These are phyloP conservation scores for Siphamia tubifer DNA, from an alignment of 2,113 vertebrate species.

Conservation along the genomic window DNA sequence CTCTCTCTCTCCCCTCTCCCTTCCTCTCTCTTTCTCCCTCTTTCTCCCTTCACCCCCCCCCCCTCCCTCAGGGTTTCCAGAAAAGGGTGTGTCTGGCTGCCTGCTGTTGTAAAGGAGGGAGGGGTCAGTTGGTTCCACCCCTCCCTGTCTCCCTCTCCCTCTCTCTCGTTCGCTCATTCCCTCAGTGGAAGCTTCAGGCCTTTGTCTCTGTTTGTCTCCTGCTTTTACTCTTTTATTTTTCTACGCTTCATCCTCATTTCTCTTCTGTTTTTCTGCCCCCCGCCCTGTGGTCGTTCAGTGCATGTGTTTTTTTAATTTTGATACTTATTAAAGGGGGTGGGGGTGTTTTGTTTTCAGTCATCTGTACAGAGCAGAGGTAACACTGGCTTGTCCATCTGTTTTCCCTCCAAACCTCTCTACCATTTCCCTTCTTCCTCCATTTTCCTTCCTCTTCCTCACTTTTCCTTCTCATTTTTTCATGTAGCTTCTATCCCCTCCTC, in stretches of 20 bases:
- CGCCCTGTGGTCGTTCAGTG: constrained; percentile 13
- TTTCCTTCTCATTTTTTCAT: too few relatives aligned
- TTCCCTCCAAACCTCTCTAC: constrained; percentile 7
- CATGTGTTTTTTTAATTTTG: too few relatives aligned
- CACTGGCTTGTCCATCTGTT: not conserved
- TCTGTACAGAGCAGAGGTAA: constrained; percentile 44
- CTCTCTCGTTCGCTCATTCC: constrained; percentile 70
- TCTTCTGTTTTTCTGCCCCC: not conserved
- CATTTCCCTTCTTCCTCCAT: constrained; percentile 39
- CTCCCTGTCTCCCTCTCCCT: constrained; percentile 45
- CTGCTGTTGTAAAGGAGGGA: constrained; percentile 73
- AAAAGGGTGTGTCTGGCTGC: constrained; percentile 81
- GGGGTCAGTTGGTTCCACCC: constrained; percentile 74
- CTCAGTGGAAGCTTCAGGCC: constrained; percentile 65
- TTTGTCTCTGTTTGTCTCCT: constrained; percentile 47
- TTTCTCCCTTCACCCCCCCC: constrained; percentile 13
- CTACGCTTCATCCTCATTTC: constrained; percentile 22
- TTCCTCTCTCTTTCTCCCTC: too few relatives aligned
- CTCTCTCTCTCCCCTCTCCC: too few relatives aligned
- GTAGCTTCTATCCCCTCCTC: too few relatives aligned
- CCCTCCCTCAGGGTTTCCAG: constrained; percentile 54
- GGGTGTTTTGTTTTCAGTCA: not conserved
- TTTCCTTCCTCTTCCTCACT: not conserved
- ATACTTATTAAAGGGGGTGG: too few relatives aligned
- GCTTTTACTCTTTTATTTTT: too few relatives aligned